Evolutionary conservation across 2,113 vertebrate genomes (phyloP), one percentile per base, ranked within the genome.

Genomic region (Platycercus adscitus): DNA sequence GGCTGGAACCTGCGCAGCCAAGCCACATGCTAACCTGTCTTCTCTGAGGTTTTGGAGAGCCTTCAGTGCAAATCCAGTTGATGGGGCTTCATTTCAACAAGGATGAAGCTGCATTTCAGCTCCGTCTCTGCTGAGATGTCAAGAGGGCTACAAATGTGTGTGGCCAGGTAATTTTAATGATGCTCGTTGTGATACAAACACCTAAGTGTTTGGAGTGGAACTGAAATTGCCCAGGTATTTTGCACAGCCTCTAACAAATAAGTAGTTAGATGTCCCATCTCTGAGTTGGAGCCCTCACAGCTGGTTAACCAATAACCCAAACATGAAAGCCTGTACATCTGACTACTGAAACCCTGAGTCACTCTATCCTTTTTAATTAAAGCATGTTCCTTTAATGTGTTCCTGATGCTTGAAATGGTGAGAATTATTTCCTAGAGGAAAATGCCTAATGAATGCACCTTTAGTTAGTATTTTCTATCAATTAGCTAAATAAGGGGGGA

Each of bases 341-440:
- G 73, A 44, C 66, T 92, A 17, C 73, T 88, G 88, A 94, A 85
- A 80, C 41, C 81, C 58, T 95, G 90, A 93, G 81, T 95, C 92
- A 96, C 65, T 68, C 72, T 15, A 9, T 47, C 69, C 81, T 65
- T 96, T 95, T 96, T 95, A 90, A 92, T 95, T 97, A 93, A 93
- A 84, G 26, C 13, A 41, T 35, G 21, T 66, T 63, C 76, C 58
- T 96, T 93, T 94, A 94, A 88, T 87, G 46, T 19, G 21, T 68
- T 84, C 46, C 78, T 79, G 87, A 75, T 79, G 60, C 64, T 81
- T 80, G 90, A 83, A 77, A 75, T 39, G 61, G 12, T 9, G 25
- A 71, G 46, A 83, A 89, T 79, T 88, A 61, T 66, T 91, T 95
- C 91, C 91, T 91, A 87, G 86, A 94, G 80, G 56, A 85, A 88